Conservation (phyloP, 2,888 invertebrate genomes). For the Himalopsyche kuldschensis region DNA sequence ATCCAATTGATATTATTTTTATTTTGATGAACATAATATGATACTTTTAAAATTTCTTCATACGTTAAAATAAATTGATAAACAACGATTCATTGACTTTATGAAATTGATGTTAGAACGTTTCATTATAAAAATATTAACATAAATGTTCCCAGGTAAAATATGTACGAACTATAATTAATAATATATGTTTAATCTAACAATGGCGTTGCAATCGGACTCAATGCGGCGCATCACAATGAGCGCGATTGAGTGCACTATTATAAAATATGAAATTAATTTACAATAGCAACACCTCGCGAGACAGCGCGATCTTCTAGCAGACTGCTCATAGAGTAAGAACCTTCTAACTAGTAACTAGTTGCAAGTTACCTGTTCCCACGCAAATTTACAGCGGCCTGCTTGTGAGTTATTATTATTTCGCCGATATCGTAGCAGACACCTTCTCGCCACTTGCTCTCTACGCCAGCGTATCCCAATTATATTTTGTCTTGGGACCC, state of each 20-base stretch:
- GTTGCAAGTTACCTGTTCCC: neutral
- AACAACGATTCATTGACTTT: too few relatives aligned
- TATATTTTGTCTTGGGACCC: too few relatives aligned
- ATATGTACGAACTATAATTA: too few relatives aligned
- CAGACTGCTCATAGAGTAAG: neutral
- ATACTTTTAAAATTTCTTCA: too few relatives aligned
- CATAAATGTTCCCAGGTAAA: too few relatives aligned
- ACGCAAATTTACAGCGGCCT: constrained; percentile 5
- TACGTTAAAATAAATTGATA: too few relatives aligned
- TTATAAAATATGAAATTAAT: constrained; percentile 6
- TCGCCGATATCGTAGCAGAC: neutral
- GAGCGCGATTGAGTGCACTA: neutral
- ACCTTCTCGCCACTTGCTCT: neutral
- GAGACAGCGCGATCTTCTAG: neutral
- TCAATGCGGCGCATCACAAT: neutral
- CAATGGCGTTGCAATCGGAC: neutral
- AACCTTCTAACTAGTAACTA: neutral
- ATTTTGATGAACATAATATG: too few relatives aligned
- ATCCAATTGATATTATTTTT: too few relatives aligned
- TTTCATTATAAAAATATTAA: too few relatives aligned
- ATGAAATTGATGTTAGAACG: too few relatives aligned
- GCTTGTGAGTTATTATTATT: constrained; percentile 3
- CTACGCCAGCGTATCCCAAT: neutral
- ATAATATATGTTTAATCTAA: neutral
- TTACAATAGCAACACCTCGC: constrained; percentile 8